Evolutionary conservation across 2,888 invertebrate species (phyloP), one percentile per base, ranked within the genome.

Genomic region (Cosmopolites sordidus): DNA sequence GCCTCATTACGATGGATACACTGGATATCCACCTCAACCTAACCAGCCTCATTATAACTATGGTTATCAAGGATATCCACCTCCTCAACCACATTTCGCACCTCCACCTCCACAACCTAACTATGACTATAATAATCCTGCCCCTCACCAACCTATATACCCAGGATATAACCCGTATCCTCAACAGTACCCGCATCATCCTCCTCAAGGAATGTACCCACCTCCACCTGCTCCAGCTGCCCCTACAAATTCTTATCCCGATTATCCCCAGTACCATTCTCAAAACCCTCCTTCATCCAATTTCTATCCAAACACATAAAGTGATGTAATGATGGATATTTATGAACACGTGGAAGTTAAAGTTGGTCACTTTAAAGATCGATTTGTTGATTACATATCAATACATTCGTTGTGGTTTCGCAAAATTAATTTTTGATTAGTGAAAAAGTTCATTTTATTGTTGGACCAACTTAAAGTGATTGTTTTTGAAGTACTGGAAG

Each of bases 1-100:
- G 8, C 70, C 70, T 6, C 67, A 70, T 0, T 73, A 72, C 52
- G 73, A 73, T 42, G 64, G 66, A 58, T 68, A 70, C 64, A 60
- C 58, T 43, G 66, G 64, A 18, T 73, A 72, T 60, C 66, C 67
- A 0, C 65, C 60, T 6, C 67, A 63, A 40, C 65, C 60, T 6
- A 66, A 61, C 44, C 66, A 62, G 46, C 66, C 65, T 6, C 65
- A 62, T 37, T 66, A 65, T 43, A 64, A 60, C 47, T 66, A 67
- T 38, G 66, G 66, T 27, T 69, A 68, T 56, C 73, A 72, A 45
- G 68, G 66, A 16, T 71, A 70, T 60, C 67, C 69, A 0, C 69
- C 68, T 1, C 67, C 66, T n/a, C 68, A 67, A 2, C 67, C 66
- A 12, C 68, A 67, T 49, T 67, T 67, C 48, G 63, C 66, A 1